Base-by-base conservation (phyloP, 2,888 invertebrate species). In the Seladonia tumulorum region DNA sequence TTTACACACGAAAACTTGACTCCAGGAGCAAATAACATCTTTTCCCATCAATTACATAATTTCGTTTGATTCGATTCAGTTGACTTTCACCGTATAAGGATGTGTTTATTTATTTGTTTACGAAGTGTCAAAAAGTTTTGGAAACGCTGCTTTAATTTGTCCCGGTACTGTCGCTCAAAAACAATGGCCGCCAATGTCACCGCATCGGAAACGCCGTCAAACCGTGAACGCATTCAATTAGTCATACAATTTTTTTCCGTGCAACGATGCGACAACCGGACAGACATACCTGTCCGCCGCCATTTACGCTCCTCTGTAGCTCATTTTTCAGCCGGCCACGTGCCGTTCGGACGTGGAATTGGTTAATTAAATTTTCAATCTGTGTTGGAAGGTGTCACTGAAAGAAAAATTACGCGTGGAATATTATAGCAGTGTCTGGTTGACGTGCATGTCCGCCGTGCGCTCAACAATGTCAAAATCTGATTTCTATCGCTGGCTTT, bases 311-410 rank as follows among this genome's bases (percentile, higher is more conserved):
- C n/a, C 4, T n/a, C 12, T 22, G n/a, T 22, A 63, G 29, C 22
- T n/a, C 45, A 53, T 70, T 81, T 57, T 68, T 75, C 45, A 39
- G 8, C 10, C 66, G n/a, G 42, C 7, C 78, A 45, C 22, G 60
- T 42, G 39, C n/a, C n/a, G 42, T 0, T 70, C 22, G 70, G 2
- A 14, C 72, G 22, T 18, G 53, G 0, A 5, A n/a, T 57, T 63
- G 60, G 45, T 76, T 79, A 84, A 79, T 86, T 81, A 74, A 86
- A 81, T 70, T 76, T 16, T 72, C 29, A 76, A 75, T 68, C 45
- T 35, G 68, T n/a, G 14, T n/a, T 14, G 18, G 0, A 25, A 49
- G 22, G 10, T 12, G 45, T n/a, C 16, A 22, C 29, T 42, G 14
- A 47, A 66, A 25, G 53, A 45, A 57, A 14, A 68, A 68, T 66